Evolutionary conservation across 2,888 invertebrate species (phyloP), one percentile per base, ranked within the genome.

Genomic region (Dasypogon diadema): DNA sequence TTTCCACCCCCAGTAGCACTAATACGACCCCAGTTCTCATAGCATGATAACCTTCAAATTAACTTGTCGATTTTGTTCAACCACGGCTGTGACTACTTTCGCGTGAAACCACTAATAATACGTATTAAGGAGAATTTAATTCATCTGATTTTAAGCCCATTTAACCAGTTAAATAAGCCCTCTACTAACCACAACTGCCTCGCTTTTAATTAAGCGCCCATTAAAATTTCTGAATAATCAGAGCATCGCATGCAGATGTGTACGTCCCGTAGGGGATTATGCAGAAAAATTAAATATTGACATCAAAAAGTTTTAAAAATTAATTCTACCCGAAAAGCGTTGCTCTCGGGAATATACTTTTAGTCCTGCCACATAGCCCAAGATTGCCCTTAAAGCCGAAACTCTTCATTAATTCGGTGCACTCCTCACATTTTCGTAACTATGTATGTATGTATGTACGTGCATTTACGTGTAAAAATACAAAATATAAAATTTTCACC

Each of bases 381-480:
- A 54, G 5, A 18, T 21, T 18, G 5, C 54, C 54, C 54, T 21
- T 54, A 54, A 18, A 5, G 51, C 26, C n/a, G 26, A n/a, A 30
- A 56, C 14, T n/a, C 54, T 51, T 70, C 54, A 70, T 70, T 70
- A 56, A 56, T 48, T 5, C 2, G 70, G 26, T 30, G 54, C 51
- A n/a, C 34, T 21, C 34, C 16, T 70, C 48, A 48, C 51, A 70
- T 65, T 24, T 65, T 65, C 65, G 37, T 65, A 65, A 65, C 65
- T 65, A 65, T 65, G 46, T 46, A n/a, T 30, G 10, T 30, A 30
- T 30, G 34, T n/a, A 46, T 48, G 65, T 65, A 65, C 65, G 60
- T 60, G 60, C 60, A 37, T 60, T 58, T 60, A 60, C 60, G 65
- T 65, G 65, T 65, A 65, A 65, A 65, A 65, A 65, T 65, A 65